Evolutionary conservation across 2,113 vertebrate genomes (phyloP).

Genomic region (Oplegnathus fasciatus): DNA sequence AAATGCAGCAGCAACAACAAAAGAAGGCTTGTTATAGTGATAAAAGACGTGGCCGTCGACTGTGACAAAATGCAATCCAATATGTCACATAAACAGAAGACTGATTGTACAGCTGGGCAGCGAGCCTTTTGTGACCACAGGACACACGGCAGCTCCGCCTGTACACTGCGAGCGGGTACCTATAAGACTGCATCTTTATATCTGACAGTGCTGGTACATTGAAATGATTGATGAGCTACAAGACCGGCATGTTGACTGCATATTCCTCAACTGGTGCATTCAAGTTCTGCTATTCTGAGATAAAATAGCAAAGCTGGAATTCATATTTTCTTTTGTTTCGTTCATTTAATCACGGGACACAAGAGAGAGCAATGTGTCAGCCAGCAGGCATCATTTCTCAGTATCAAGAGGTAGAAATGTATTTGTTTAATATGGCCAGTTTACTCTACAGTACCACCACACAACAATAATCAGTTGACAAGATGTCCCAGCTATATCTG

Average conservation of each 20-base stretch:
- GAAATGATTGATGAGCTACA: constrained; percentile 10
- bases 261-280: not conserved
- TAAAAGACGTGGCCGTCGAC: constrained; percentile 59
- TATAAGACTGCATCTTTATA: not conserved
- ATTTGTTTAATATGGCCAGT: not conserved
- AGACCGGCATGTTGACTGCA: not conserved
- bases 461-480: constrained; percentile 18
- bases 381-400: not conserved
- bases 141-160: constrained; percentile 28
- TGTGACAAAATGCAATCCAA: constrained; percentile 70
- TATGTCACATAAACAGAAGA: constrained; percentile 65
- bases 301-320: constrained; percentile 1
- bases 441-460: not conserved
- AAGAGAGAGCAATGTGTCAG: not conserved
- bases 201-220: not conserved
- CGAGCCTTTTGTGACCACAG: constrained; percentile 29
- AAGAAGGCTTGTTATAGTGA: constrained; percentile 57
- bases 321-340: not conserved
- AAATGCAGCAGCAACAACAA: constrained; percentile 50
- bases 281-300: not conserved
- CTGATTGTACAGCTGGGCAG: constrained; percentile 60
- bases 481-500: not conserved
- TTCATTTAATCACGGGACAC: not conserved
- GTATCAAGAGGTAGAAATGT: not conserved
- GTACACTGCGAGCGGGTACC: not conserved